Base-by-base conservation (phyloP, 37 sponge, comb jelly and placozoan species). In the Hormiphora californensis region DNA sequence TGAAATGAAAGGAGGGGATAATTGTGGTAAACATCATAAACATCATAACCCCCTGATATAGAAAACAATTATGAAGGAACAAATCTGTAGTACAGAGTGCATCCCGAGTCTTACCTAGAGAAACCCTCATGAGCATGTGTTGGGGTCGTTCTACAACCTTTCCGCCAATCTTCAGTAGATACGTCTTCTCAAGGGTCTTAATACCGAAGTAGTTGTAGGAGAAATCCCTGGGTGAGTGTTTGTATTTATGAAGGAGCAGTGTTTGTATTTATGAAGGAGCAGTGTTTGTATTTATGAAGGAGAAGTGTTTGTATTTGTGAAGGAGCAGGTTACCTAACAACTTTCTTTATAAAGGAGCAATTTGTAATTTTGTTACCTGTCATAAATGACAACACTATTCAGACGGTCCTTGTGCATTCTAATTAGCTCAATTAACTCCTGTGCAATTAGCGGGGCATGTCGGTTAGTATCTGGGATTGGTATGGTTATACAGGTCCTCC, bases 101-200 rank as follows among this genome's bases (percentile, higher is more conserved):
- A n/a, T n/a, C n/a, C n/a, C 15, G 15, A 17, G 17, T 21, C 19
- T 54, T 90, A 69, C 99, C 99, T 54, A 98, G 91, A 19, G 99
- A 89, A 1, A 98, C 99, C 12, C 99, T 40, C 99, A 98, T 98
- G 67, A 98, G 44, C 94, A 98, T 93, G 51, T 98, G 99, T 91
- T 98, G 99, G 22, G 99, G 99, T 22, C 99, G 89, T 87, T 98
- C 99, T 54, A 91, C 98, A 55, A 97, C 96, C 90, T 94, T 94
- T 11, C 94, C 92, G 69, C 92, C 69, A 22, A 97, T 94, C 63
- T 91, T 94, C 63, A 97, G 88, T 7, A 97, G 90, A 61, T 97
- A 97, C 23, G 96, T 93, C 65, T 92, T 87, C 88, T 97, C 98
- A 53, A 97, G 89, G 19, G 98, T 97, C 92, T 98, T 98, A 87